These are phyloP conservation scores for Plagodis dolabraria DNA, from an alignment of 2,888 invertebrate species.

Conservation along the genomic window DNA sequence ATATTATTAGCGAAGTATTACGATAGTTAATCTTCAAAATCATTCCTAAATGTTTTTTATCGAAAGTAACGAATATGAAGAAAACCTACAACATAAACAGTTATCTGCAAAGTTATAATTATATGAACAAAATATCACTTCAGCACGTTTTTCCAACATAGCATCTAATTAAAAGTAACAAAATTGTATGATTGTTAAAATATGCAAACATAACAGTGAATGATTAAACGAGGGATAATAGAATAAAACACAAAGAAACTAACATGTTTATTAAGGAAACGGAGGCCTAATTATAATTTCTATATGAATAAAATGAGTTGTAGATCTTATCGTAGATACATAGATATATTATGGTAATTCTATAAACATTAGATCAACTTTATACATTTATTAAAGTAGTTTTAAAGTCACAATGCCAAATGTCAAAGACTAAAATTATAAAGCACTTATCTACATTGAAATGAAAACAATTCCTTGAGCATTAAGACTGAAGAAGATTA, in stretches of 20 bases:
- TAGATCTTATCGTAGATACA: constrained; percentile 16
- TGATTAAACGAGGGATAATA: constrained; percentile 3
- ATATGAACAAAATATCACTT: too few relatives aligned
- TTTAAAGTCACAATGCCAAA: neutral
- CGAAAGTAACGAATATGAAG: too few relatives aligned
- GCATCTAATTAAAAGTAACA: too few relatives aligned
- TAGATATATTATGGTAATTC: neutral
- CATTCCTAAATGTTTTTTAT: too few relatives aligned
- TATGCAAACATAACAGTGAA: constrained; percentile 1
- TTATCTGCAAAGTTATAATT: too few relatives aligned
- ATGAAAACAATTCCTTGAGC: too few relatives aligned
- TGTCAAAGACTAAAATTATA: constrained; percentile 3
- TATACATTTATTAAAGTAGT: constrained; percentile 3
- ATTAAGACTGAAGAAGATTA: too few relatives aligned
- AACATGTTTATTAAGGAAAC: constrained; percentile 37
- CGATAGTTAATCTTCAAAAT: too few relatives aligned
- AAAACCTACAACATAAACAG: too few relatives aligned
- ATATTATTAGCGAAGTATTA: too few relatives aligned
- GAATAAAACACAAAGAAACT: constrained; percentile 39
- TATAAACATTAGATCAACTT: neutral
- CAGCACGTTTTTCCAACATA: too few relatives aligned
- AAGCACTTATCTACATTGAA: neutral
- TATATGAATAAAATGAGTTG: constrained; percentile 7
- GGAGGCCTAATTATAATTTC: constrained; percentile 9
- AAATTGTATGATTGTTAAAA: neutral